Percentiles rank a stretch among this genome's conserved stretches.
These are phyloP conservation scores for Spermophilus dauricus DNA, from an alignment of 2,113 vertebrate species.

Conservation along the genomic window DNA sequence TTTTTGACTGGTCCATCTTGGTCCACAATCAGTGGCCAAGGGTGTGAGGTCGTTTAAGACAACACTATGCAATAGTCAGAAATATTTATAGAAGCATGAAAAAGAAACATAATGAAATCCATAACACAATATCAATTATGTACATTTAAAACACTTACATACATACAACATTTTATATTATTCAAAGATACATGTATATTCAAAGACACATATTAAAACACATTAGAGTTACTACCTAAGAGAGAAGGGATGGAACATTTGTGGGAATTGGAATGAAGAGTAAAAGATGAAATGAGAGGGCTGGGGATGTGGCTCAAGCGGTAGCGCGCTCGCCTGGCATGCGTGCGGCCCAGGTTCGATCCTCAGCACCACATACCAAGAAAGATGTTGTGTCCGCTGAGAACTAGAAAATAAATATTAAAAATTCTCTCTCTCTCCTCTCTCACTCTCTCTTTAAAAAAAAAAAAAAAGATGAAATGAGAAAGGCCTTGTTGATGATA, in stretches of 20 bases:
- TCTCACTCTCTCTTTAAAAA: no score
- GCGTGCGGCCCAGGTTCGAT: no score
- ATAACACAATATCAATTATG: conserved; percentile 70
- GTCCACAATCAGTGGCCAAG: conserved; percentile 50
- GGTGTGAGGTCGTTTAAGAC: conserved; percentile 61
- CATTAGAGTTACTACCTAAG: conserved; percentile 22
- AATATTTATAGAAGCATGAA: conserved; percentile 71
- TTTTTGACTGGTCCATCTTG: conserved; percentile 50
- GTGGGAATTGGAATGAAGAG: conserved; percentile 16
- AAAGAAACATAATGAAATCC: conserved; percentile 77
- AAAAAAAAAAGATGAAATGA: conserved; percentile 64
- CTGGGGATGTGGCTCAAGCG: no score
- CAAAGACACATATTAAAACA: conserved; percentile 63
- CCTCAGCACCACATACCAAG: no score
- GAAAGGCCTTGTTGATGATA: conserved; percentile 47
- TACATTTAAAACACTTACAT: conserved; percentile 75
- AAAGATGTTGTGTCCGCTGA: no score
- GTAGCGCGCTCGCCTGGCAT: no score
- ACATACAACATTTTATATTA: conserved; percentile 68
- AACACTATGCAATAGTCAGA: conserved; percentile 61
- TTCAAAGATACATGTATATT: conserved; percentile 65
- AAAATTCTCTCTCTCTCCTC: no score
- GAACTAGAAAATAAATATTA: no score
- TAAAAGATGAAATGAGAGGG: conserved; percentile 61
- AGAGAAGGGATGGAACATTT: neutral